These are phyloP conservation scores for Calephelis virginiensis DNA, from an alignment of 1,140 invertebrate species.

Conservation along the genomic window DNA sequence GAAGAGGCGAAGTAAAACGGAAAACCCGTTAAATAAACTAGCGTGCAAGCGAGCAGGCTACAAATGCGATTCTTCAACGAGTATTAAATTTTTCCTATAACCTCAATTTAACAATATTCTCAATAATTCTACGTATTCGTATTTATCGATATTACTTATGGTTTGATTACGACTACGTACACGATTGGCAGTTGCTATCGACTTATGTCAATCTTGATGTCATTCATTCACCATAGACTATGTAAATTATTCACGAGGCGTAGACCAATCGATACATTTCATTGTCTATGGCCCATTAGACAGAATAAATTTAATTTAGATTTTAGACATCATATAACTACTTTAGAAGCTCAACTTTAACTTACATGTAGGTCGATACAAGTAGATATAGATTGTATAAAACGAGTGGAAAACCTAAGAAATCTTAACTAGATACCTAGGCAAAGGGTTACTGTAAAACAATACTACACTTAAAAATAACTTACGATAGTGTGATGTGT, in stretches of 20 bases:
- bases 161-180: conserved; percentile 55
- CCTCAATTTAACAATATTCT: conserved; percentile 67
- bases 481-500: conserved; percentile 61
- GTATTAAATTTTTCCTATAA: conserved; percentile 75
- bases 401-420: conserved; percentile 75
- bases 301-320: conserved; percentile 7
- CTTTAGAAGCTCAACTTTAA: conserved; percentile 71
- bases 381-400: conserved; percentile 74
- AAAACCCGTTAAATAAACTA: conserved; percentile 3
- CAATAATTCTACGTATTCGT: conserved; percentile 62
- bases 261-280: conserved; percentile 7
- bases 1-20: neutral
- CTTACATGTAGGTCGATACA: conserved; percentile 69
- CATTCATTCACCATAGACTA: conserved; percentile 29
- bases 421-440: conserved; percentile 63
- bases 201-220: conserved; percentile 25
- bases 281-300: conserved; percentile 7
- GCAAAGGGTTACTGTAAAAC: conserved; percentile 69
- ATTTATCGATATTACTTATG: conserved; percentile 50
- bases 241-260: conserved; percentile 12
- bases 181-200: conserved; percentile 67
- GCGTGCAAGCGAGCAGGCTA: conserved; percentile 39
- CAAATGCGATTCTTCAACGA: conserved; percentile 66
- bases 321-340: conserved; percentile 32
- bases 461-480: conserved; percentile 72